Conservation (phyloP, 2,797 vertebrate species). For the Pantherophis vulpinus region DNA sequence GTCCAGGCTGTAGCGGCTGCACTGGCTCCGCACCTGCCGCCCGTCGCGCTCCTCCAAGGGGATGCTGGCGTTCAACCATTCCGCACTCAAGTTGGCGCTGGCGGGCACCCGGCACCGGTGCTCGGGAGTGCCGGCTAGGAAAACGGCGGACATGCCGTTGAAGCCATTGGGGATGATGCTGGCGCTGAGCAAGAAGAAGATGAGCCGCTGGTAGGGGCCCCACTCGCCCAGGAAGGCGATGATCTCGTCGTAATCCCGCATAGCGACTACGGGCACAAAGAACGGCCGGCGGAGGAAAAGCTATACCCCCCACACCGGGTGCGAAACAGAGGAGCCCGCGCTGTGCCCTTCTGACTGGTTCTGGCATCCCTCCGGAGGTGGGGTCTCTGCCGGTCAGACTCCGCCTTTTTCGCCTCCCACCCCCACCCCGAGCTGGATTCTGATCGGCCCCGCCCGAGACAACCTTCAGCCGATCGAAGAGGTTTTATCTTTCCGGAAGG, state of each 20-base stretch:
- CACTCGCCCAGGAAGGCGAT: slow-evolving; percentile 76
- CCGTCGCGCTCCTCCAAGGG: slow-evolving; percentile 70
- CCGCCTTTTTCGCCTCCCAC: background rate
- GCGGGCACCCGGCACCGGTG: slow-evolving; percentile 81
- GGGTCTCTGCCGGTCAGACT: background rate
- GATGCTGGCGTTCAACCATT: slow-evolving; percentile 81
- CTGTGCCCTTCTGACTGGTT: background rate
- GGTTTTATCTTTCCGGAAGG: background rate
- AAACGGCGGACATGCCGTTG: slow-evolving; percentile 72
- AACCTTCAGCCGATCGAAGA: background rate
- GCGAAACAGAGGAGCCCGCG: slow-evolving; percentile 70
- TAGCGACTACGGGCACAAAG: slow-evolving; percentile 49
- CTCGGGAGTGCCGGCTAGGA: slow-evolving; percentile 78
- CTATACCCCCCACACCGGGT: slow-evolving; percentile 35
- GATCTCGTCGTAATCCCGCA: slow-evolving; percentile 75
- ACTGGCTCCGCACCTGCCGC: slow-evolving; percentile 69
- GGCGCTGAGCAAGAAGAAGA: slow-evolving; percentile 80
- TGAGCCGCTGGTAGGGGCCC: slow-evolving; percentile 80
- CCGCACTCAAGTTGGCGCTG: slow-evolving; percentile 77
- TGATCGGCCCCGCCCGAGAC: background rate
- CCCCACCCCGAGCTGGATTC: background rate
- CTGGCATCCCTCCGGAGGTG: slow-evolving; percentile 13
- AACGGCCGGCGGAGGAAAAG: background rate
- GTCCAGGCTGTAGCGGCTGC: slow-evolving; percentile 80
- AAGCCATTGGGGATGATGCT: slow-evolving; percentile 83